These are phyloP conservation scores for Bombylius major DNA, from an alignment of 2,888 invertebrate genomes.

Conservation along the genomic window DNA sequence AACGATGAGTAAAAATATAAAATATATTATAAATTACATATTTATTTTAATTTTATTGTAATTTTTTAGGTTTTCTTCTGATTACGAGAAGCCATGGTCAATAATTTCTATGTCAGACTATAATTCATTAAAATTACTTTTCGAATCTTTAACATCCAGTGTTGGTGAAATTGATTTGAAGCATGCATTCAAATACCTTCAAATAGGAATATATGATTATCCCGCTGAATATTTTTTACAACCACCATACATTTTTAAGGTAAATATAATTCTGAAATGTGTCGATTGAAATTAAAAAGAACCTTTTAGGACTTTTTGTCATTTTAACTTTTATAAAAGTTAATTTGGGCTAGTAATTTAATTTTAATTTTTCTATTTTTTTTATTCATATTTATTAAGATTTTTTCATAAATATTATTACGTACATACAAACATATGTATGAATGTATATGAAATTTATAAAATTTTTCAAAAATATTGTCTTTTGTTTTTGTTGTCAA, in stretches of 20 bases:
- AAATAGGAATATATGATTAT: slow-evolving; percentile 28
- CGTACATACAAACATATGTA: no score
- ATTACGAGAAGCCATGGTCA: slow-evolving; percentile 29
- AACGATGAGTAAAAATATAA: slow-evolving; percentile 3
- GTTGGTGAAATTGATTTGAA: slow-evolving; percentile 17
- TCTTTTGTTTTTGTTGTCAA: no score
- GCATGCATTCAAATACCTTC: slow-evolving; percentile 22
- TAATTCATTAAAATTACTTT: slow-evolving; percentile 23
- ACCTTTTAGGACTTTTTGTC: no score
- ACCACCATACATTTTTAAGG: slow-evolving; percentile 27
- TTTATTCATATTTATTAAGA: no score
- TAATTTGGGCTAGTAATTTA: no score
- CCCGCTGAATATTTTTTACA: slow-evolving; percentile 33
- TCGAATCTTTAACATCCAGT: slow-evolving; percentile 18
- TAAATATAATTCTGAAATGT: not conserved
- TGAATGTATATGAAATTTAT: no score
- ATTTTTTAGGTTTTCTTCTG: slow-evolving; percentile 8
- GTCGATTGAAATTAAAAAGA: not conserved
- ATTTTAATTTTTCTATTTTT: no score
- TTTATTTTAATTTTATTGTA: not conserved
- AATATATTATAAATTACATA: not conserved
- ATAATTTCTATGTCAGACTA: slow-evolving; percentile 22
- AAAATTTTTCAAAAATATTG: no score
- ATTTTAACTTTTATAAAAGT: no score
- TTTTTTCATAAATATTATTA: no score